These are phyloP conservation scores for Mastacembelus armatus DNA, from an alignment of 2,797 vertebrate genomes.

Conservation along the genomic window DNA sequence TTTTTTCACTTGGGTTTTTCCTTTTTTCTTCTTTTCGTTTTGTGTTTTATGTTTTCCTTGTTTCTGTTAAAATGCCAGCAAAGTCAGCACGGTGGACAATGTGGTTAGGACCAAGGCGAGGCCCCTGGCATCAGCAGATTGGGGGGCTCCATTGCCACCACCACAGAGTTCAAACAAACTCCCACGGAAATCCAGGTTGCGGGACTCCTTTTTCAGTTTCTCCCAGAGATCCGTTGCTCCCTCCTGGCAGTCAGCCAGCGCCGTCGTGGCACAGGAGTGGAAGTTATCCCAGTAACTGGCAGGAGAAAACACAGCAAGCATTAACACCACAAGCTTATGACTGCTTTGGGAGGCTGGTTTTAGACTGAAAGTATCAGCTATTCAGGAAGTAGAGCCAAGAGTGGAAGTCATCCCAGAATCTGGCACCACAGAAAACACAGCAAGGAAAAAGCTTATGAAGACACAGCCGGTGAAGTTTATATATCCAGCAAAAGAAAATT, in stretches of 20 bases:
- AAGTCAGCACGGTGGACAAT: slow-evolving; percentile 89
- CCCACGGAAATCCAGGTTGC: slow-evolving; percentile 95
- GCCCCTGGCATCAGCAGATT: slow-evolving; percentile 72
- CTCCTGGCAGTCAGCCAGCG: slow-evolving; percentile 97
- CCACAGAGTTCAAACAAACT: slow-evolving; percentile 98
- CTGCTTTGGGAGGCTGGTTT: slow-evolving; percentile 40
- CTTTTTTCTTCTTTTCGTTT: slow-evolving; percentile 33
- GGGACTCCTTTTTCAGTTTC: slow-evolving; percentile 96
- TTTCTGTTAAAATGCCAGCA: slow-evolving; percentile 88
- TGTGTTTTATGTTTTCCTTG: slow-evolving; percentile 34
- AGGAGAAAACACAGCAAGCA: slow-evolving; percentile 57
- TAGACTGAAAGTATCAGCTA: slow-evolving; percentile 29
- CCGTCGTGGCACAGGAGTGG: slow-evolving; percentile 94
- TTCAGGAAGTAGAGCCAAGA: slow-evolving; percentile 42
- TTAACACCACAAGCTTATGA: slow-evolving; percentile 43
- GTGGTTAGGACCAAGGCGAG: slow-evolving; percentile 84
- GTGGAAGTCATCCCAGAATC: slow-evolving; percentile 42
- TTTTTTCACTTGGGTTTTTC: slow-evolving; percentile 45
- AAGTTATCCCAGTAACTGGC: slow-evolving; percentile 97
- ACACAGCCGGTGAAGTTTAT: slow-evolving; percentile 27
- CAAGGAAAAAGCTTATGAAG: slow-evolving; percentile 19
- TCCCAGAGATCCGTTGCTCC: slow-evolving; percentile 97
- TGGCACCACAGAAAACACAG: slow-evolving; percentile 10
- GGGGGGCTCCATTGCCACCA: slow-evolving; percentile 83
- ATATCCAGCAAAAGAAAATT: slow-evolving; percentile 9